Evolutionary conservation across 2,113 vertebrate species (phyloP).

Genomic region (Lynx canadensis): DNA sequence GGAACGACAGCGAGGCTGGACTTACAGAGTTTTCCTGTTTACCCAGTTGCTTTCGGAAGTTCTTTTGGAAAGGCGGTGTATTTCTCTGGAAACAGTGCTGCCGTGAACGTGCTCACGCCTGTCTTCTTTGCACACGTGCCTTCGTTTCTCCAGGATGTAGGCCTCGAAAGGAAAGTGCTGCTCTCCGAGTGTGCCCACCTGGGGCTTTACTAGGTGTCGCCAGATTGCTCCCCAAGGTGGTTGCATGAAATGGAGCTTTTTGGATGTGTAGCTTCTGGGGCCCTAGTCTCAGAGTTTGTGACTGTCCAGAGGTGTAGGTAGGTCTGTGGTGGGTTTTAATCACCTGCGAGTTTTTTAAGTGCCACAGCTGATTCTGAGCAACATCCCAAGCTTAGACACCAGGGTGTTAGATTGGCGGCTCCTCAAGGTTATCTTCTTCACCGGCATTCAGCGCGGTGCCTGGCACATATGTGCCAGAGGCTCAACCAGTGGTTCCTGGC

Average conservation of each 20-base stretch:
- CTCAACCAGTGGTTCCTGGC: neutral
- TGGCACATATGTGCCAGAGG: neutral
- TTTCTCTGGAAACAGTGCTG: neutral
- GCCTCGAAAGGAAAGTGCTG: neutral
- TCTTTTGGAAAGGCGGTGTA: neutral
- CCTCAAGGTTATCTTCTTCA: neutral
- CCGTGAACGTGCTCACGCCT: neutral
- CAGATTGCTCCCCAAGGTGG: neutral
- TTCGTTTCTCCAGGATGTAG: neutral
- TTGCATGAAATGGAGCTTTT: neutral
- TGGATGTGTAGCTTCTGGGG: neutral
- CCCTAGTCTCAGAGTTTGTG: neutral
- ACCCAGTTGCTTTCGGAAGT: neutral
- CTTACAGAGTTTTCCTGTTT: conserved; percentile 24
- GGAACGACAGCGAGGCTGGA: neutral
- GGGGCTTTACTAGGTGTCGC: neutral
- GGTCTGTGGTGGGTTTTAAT: neutral
- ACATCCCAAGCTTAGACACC: neutral
- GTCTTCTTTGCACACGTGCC: neutral
- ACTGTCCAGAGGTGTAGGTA: neutral
- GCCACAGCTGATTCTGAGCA: neutral
- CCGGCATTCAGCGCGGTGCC: neutral
- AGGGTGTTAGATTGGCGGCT: neutral
- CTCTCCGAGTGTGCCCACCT: rapidly evolving
- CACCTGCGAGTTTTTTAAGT: neutral